phyloP scores from a whole-genome alignment of 1,140 invertebrate genomes.

The Pogonognathellus flavescens region DNA sequence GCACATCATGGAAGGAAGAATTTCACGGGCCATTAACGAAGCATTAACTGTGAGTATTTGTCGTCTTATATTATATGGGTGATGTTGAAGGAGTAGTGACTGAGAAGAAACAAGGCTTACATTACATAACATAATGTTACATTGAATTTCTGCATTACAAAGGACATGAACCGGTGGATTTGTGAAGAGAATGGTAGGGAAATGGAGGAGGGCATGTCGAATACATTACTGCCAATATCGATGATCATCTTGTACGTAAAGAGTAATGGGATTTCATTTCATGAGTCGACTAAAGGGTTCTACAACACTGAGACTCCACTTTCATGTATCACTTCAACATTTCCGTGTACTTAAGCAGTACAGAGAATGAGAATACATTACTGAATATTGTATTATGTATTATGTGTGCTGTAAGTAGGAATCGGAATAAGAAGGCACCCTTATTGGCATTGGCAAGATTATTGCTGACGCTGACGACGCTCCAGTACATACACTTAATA shows the following conservation, averaged over 20 bases:
- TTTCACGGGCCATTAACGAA: slow-evolving; percentile 58
- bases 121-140: slow-evolving; percentile 17
- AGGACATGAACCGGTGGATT: slow-evolving; percentile 39
- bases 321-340: neutral
- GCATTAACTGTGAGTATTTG: slow-evolving; percentile 59
- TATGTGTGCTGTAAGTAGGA: too few species aligned
- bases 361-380: neutral
- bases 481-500: too few species aligned
- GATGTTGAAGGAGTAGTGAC: slow-evolving; percentile 23
- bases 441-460: too few species aligned
- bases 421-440: too few species aligned
- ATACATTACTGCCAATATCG: slow-evolving; percentile 59
- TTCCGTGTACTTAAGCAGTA: neutral
- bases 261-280: slow-evolving; percentile 56
- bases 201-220: slow-evolving; percentile 42
- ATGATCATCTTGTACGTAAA: slow-evolving; percentile 56
- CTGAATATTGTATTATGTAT: neutral
- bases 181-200: slow-evolving; percentile 30
- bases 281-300: slow-evolving; percentile 36
- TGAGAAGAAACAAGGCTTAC: slow-evolving; percentile 31
- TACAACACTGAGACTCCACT: neutral
- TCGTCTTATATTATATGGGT: slow-evolving; percentile 45
- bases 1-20: slow-evolving; percentile 48
- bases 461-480: too few species aligned
- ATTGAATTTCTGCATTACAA: slow-evolving; percentile 40